Evolutionary conservation across 2,113 vertebrate genomes (phyloP).

Genomic region (Motacilla alba): DNA sequence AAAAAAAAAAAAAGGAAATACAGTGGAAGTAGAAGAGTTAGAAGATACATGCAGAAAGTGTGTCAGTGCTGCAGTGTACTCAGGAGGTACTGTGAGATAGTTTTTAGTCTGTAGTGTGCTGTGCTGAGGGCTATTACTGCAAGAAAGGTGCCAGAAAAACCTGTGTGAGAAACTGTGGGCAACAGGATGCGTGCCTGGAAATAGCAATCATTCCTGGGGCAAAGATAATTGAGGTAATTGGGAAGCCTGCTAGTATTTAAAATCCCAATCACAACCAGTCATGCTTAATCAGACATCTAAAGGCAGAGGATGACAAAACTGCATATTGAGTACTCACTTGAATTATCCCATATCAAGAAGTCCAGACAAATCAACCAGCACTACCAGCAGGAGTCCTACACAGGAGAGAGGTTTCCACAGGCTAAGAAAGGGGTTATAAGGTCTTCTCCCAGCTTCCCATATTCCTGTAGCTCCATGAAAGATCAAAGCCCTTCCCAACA

Average conservation of each 20-base stretch:
- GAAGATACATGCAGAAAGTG: background rate
- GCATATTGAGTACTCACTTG: background rate
- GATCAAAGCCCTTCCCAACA: background rate
- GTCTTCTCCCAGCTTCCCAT: background rate
- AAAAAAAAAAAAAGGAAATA: background rate
- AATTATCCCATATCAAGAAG: background rate
- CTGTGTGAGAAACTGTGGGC: conserved; percentile 4
- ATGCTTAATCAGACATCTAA: conserved; percentile 29
- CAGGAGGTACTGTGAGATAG: background rate
- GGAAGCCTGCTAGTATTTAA: conserved; percentile 24
- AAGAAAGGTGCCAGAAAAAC: background rate
- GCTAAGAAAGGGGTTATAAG: background rate
- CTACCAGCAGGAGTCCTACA: background rate
- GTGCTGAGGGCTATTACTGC: background rate
- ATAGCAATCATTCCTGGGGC: conserved; percentile 43
- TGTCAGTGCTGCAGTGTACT: background rate
- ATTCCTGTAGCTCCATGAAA: background rate
- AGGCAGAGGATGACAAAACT: background rate
- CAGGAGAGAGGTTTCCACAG: background rate
- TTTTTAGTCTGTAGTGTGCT: background rate
- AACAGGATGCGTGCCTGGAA: conserved; percentile 39
- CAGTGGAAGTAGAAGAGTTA: background rate
- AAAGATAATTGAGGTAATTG: conserved; percentile 44
- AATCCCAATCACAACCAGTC: conserved; percentile 36
- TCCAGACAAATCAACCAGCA: background rate